phyloP scores from a whole-genome alignment of 2,888 invertebrate genomes.

The Agrilus mali region DNA sequence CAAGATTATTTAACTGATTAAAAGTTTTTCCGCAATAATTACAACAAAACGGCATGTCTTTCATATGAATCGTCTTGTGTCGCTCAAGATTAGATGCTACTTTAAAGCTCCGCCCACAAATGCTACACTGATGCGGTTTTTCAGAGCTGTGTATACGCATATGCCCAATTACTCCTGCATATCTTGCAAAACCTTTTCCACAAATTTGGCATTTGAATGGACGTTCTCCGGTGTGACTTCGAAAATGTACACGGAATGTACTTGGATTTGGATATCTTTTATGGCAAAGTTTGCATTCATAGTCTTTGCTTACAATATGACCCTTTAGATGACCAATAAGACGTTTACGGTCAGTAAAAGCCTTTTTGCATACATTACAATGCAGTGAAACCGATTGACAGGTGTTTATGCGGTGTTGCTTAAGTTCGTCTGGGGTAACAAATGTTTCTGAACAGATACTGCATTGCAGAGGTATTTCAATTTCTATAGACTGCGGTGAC shows the following conservation, averaged over 20 bases:
- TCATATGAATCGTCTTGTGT: conserved; percentile 28
- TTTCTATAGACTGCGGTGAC: conserved; percentile 14
- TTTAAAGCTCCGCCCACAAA: conserved; percentile 29
- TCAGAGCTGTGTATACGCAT: conserved; percentile 27
- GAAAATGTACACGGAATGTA: conserved; percentile 42
- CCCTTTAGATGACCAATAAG: conserved; percentile 29
- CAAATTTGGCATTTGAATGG: conserved; percentile 30
- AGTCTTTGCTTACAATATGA: conserved; percentile 29
- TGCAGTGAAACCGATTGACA: conserved; percentile 21
- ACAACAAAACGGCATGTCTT: conserved; percentile 26
- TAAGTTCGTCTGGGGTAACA: conserved; percentile 18
- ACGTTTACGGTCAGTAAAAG: conserved; percentile 26
- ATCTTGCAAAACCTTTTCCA: conserved; percentile 29
- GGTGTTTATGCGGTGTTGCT: conserved; percentile 21
- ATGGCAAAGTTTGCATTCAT: conserved; percentile 30
- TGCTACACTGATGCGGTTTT: conserved; percentile 27
- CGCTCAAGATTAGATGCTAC: conserved; percentile 28
- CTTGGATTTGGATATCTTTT: conserved; percentile 32
- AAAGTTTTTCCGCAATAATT: conserved; percentile 30
- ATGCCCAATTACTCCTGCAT: conserved; percentile 29
- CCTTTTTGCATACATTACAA: conserved; percentile 29
- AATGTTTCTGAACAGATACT: conserved; percentile 23
- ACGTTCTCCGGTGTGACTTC: conserved; percentile 41
- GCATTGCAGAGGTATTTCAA: conserved; percentile 21
- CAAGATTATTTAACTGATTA: conserved; percentile 28